A percentile compares a stretch with the other conserved stretches of the same genome.
Evolutionary conservation across 2,113 vertebrate genomes (phyloP).

Genomic region (Saguinus midas): DNA sequence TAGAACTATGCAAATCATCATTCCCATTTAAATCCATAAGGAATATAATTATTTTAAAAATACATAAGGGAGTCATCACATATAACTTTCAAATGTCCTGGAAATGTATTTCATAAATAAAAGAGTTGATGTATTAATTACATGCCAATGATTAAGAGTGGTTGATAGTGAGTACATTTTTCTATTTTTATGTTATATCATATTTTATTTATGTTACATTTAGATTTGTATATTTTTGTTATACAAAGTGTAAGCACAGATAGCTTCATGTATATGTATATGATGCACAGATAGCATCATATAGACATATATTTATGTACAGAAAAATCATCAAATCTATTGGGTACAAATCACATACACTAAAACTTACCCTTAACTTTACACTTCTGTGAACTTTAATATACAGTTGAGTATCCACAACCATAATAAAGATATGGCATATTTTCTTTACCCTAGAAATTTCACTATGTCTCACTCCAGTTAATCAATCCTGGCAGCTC

Average conservation of each 20-base stretch:
- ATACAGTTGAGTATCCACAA: background rate
- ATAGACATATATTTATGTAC: background rate
- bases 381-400: background rate
- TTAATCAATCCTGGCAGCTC: background rate
- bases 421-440: background rate
- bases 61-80: background rate
- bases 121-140: background rate
- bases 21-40: background rate
- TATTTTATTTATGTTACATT: background rate
- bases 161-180: background rate
- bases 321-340: background rate
- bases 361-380: background rate
- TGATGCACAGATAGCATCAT: too few relatives aligned
- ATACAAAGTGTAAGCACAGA: background rate
- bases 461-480: background rate
- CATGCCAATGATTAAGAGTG: background rate
- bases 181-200: background rate
- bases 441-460: background rate
- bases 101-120: background rate
- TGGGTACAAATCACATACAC: background rate
- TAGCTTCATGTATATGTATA: too few relatives aligned
- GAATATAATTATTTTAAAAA: background rate
- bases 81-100: background rate
- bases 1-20: background rate
- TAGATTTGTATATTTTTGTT: background rate